Evolutionary conservation across 2,888 invertebrate species (phyloP).

Genomic region (Bellardia bayeri): DNA sequence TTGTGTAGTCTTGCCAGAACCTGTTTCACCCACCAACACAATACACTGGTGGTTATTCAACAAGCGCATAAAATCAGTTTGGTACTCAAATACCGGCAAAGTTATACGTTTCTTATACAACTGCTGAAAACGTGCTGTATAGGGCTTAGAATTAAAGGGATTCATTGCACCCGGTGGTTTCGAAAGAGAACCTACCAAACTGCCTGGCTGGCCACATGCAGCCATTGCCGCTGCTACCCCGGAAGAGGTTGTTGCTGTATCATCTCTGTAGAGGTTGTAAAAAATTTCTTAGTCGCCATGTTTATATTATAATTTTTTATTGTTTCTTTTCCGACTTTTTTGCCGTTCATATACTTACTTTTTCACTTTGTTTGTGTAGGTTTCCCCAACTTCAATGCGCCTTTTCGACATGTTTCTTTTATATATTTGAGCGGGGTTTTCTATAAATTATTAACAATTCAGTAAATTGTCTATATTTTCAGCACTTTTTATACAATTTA

Average conservation of each 20-base stretch:
- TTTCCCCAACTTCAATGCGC: slow-evolving; percentile 93
- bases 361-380: slow-evolving; percentile 88
- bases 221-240: background rate
- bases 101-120: slow-evolving; percentile 94
- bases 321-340: background rate
- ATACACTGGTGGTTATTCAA: slow-evolving; percentile 97
- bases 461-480: background rate
- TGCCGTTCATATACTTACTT: slow-evolving; percentile 85
- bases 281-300: slow-evolving; percentile 47
- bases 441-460: background rate
- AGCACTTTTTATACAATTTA: background rate
- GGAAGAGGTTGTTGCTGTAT: slow-evolving; percentile 60
- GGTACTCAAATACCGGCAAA: slow-evolving; percentile 99
- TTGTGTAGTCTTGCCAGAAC: slow-evolving; percentile 99
- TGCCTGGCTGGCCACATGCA: slow-evolving; percentile 58
- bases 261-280: slow-evolving; percentile 40
- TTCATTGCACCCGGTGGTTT: slow-evolving; percentile 87
- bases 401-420: slow-evolving; percentile 89
- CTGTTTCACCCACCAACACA: slow-evolving; percentile 99
- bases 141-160: slow-evolving; percentile 92
- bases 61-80: slow-evolving; percentile 96
- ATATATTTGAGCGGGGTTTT: slow-evolving; percentile 29
- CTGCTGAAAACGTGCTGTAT: slow-evolving; percentile 95
- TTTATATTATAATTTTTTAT: slow-evolving; percentile 20
- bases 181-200: slow-evolving; percentile 78